phyloP scores from a whole-genome alignment of 2,888 invertebrate species.

The Hirtodrosophila histrioides region DNA sequence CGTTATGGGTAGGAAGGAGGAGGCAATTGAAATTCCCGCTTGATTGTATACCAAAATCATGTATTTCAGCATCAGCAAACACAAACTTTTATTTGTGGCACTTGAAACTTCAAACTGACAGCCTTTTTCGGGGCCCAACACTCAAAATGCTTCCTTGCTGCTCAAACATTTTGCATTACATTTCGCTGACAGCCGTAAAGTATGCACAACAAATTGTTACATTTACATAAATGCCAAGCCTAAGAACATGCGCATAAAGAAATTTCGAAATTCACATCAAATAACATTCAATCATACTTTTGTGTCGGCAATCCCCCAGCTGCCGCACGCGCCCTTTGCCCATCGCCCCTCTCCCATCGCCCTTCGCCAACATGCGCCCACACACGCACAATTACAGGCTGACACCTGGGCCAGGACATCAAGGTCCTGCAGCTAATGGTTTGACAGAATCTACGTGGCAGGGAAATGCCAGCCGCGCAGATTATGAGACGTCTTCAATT shows the following conservation, averaged over 20 bases:
- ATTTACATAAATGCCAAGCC: conserved; percentile 64
- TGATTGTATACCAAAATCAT: conserved; percentile 7
- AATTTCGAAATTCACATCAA: conserved; percentile 67
- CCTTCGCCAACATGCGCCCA: conserved; percentile 1
- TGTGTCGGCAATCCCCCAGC: background rate
- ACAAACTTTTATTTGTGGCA: conserved; percentile 19
- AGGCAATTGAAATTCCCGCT: conserved; percentile 3
- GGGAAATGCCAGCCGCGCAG: conserved; percentile 28
- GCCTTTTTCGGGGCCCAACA: background rate
- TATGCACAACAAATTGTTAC: conserved; percentile 51
- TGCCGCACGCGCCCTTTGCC: background rate
- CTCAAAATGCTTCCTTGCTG: background rate
- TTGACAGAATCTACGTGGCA: conserved; percentile 19
- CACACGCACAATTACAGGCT: conserved; percentile 19
- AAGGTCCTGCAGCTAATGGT: conserved; percentile 59
- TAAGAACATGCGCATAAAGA: conserved; percentile 29
- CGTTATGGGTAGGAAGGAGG: background rate
- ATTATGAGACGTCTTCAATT: conserved; percentile 57
- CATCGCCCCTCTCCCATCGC: conserved; percentile 1
- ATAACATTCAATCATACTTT: conserved; percentile 71
- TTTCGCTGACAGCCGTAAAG: conserved; percentile 41
- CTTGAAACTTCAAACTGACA: conserved; percentile 15
- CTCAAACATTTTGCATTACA: background rate
- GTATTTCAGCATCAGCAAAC: conserved; percentile 14
- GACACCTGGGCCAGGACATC: conserved; percentile 46